Base-by-base conservation (phyloP, 2,113 vertebrate species). In the Glaucomys volans region DNA sequence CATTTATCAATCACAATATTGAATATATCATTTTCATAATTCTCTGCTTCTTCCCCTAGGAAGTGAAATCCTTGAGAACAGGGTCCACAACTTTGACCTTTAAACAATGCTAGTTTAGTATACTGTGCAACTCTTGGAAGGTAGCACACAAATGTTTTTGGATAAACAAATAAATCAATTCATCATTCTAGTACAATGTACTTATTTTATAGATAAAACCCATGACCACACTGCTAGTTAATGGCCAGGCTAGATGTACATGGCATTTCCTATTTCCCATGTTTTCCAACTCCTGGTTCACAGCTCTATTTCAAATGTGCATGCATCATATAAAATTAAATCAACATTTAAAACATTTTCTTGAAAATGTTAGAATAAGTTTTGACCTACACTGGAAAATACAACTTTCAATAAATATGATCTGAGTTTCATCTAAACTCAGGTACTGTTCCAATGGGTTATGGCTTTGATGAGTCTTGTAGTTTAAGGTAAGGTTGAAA, bases 321-420 rank as follows among this genome's bases (percentile, higher is more conserved):
- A 62, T 14, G 4, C 6, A 35, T 69, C 83, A 90, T 40, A 81
- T 35, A 87, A 89, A 95, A 95, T 86, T 47, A 84, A 88, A 62
- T 59, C 22, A 90, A 87, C 52, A 35, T 50, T 62, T 32, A 22
- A 40, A 32, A 82, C 91, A 26, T 44, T 44, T 59, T 37, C 52
- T 91, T 81, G 66, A 90, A 66, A 92, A 90, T 67, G n/a, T 35
- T 8, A 3, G n/a, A 37, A 40, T 64, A 82, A 28, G 64, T 52
- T 67, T 87, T 81, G 57, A 72, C 20, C 37, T 79, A n/a, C 26
- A 26, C 26, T 62, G 17, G 57, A 95, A 95, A 96, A 75, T 13
- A 44, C 2, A 22, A 32, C 32, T 77, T 90, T 79, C 82, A 82
- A 50, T 40, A 75, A 52, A 40, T 62, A 64, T 66, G 50, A 83